Evolutionary conservation across 2,113 vertebrate species (phyloP), one percentile per base, ranked within the genome.

Genomic region (Brevimyrus niger): DNA sequence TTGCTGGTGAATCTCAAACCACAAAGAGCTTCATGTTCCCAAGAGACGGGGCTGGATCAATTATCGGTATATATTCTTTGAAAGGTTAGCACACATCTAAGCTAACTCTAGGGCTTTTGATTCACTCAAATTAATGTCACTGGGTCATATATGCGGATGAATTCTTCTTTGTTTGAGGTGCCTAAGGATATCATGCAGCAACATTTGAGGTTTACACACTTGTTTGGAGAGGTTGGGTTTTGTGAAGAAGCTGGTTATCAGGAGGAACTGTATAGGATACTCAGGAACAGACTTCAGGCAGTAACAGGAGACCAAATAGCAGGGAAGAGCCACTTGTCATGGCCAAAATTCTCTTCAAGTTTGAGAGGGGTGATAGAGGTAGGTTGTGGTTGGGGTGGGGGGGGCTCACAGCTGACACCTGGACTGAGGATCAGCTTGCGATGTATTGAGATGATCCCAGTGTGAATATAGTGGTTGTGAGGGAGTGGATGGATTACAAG

Each of bases 361-460:
- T 13, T 76, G 58, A 87, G 47, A 86, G 58, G 44, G 27, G 6
- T 19, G 19, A 11, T 48, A 21, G 15, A 46, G 31, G 21, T 4
- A 2, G 9, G 82, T 38, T 47, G 13, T 53, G 50, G 3, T 13
- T 42, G 47, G 50, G 27, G 7, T 17, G 35, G 21, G 80, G 80
- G 19, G 17, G 83, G 13, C 73, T 9, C 76, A 47, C 89, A 87
- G 89, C 89, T 76, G 89, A 89, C 89, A 89, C 89, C 89, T 86
- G 83, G 83, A 23, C 80, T 47, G 38, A 51, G 55, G 89, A 86
- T 89, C 84, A 3, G 55, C 47, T 89, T 87, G 44, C 83, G 76
- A 17, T 73, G 83, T 3, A n/a, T 46, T 50, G 51, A 87, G 38
- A 51, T 38, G n/a, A 48, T 50, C 89, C 83, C 27, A 50, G 17